Percentiles rank a stretch among this genome's conserved stretches.
Evolutionary conservation across 1,140 invertebrate genomes (phyloP).

Genomic region (Drosophila azteca): DNA sequence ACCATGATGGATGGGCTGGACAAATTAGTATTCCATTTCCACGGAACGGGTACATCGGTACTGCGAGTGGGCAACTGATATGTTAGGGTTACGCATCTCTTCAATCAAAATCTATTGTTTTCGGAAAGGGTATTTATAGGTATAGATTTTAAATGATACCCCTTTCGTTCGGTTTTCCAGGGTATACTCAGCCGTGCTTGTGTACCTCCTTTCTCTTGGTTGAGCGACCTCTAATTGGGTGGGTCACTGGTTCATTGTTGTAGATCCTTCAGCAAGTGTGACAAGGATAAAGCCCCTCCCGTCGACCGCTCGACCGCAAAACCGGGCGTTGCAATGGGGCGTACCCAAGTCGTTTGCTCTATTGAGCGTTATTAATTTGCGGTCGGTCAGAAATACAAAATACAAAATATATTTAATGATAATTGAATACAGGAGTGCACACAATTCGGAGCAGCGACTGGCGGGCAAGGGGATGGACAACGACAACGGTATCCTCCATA

Average conservation of each 20-base stretch:
- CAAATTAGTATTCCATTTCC: no score
- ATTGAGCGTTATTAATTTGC: constrained; percentile 75
- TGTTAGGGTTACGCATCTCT: no score
- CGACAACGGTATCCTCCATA: background rate
- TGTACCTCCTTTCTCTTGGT: no score
- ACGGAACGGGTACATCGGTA: no score
- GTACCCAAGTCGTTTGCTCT: constrained; percentile 29
- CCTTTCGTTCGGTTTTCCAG: no score
- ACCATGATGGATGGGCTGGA: no score
- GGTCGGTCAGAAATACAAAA: constrained; percentile 44
- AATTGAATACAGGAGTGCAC: constrained; percentile 30
- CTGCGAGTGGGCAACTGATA: no score
- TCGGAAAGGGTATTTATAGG: no score
- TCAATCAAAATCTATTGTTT: no score
- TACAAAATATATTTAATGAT: constrained; percentile 15
- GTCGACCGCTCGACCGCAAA: constrained; percentile 21
- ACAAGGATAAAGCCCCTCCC: constrained; percentile 17
- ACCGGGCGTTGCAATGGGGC: constrained; percentile 2
- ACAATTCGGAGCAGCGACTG: constrained; percentile 17
- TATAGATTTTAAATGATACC: no score
- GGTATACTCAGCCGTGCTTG: no score
- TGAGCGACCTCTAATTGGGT: background rate
- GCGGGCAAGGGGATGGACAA: background rate
- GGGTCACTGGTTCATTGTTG: background rate
- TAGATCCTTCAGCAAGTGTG: constrained; percentile 36